Base-by-base conservation (phyloP, 2,113 vertebrate genomes). In the Misgurnus mizolepis region DNA sequence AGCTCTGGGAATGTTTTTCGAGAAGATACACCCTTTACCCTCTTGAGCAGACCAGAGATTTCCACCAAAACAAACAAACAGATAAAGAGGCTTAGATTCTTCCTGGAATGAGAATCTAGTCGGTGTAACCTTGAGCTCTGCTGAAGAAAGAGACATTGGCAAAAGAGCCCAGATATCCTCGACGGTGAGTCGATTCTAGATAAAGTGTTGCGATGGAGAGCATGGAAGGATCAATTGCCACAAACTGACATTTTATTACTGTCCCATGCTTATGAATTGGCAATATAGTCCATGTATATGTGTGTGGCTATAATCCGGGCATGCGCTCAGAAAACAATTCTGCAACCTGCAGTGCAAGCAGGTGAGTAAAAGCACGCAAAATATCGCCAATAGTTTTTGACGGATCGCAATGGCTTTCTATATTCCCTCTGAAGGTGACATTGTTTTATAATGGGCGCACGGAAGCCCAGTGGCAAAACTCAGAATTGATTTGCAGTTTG, bases 401-500 rank as follows among this genome's bases (percentile, higher is more conserved):
- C 82, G 83, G 88, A 84, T 89, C 84, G 84, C 87, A 90, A 89
- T 88, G 88, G 87, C 86, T 79, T 80, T 82, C 86, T 78, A 84
- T 88, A 71, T 85, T 84, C 56, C 6, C 69, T 85, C 80, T 88
- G 86, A 92, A 93, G 90, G 90, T 91, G 90, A 92, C 90, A 88
- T 90, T 91, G 90, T 84, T 89, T 81, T 72, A 81, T 90, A 92
- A 91, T 90, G 86, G 84, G 79, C 81, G 83, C 81, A 84, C 83
- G 82, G 74, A 83, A 88, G 83, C 84, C 87, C 86, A 79, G 67
- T 83, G 87, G 85, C 85, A 76, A 88, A 90, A 89, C 87, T 87
- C 84, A 6, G 82, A 92, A 90, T 92, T 91, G 90, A 91, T 92
- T 90, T 91, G 89, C 85, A 89, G 89, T 91, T 86, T 89, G 89